Base-by-base conservation (phyloP, 2,113 vertebrate genomes). In the Gymnobelideus leadbeateri region DNA sequence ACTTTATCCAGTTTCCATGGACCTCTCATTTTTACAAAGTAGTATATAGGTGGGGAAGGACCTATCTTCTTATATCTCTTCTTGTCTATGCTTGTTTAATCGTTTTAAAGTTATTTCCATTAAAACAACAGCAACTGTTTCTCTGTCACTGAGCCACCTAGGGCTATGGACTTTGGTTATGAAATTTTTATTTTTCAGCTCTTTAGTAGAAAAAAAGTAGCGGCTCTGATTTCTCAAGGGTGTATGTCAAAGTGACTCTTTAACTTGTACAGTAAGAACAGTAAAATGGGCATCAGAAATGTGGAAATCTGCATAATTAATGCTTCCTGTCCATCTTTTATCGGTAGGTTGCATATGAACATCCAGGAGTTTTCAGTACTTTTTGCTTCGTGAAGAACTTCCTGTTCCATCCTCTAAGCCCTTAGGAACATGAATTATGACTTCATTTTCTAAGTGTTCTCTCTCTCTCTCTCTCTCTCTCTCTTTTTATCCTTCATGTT, bases 401-500 rank as follows among this genome's bases (percentile, higher is more conserved):
- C 97, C 96, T 97, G 97, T 97, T 95, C 94, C 97, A 97, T 94
- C 95, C 77, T 50, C 90, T 31, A 92, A 68, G 46, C 92, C 57
- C 93, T 94, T 92, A 26, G 54, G 7, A 68, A 68, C 31, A 68
- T 68, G 25, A 93, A 1, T 25, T 0, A 1, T 77, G 49, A 93
- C 47, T 51, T 95, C 95, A 26, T 94, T 43, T 92, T 51, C 61
- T 50, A 55, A 61, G 77, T 11, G 3, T 46, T 46, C 77, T 89
- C 92, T 89, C 25, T 37, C 0, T 89, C 1, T 90, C 51, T 31
- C n/a, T 37, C 47, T 46, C 95, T 31, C 23, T 37, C 51, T 46
- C 94, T 52, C n/a, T n/a, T n/a, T n/a, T n/a, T n/a, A n/a, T n/a
- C n/a, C n/a, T 6, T 57, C 57, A 61, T 31, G 3, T 68, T 68